Base-by-base conservation (phyloP, 1,140 invertebrate species). In the Ips nitidus region DNA sequence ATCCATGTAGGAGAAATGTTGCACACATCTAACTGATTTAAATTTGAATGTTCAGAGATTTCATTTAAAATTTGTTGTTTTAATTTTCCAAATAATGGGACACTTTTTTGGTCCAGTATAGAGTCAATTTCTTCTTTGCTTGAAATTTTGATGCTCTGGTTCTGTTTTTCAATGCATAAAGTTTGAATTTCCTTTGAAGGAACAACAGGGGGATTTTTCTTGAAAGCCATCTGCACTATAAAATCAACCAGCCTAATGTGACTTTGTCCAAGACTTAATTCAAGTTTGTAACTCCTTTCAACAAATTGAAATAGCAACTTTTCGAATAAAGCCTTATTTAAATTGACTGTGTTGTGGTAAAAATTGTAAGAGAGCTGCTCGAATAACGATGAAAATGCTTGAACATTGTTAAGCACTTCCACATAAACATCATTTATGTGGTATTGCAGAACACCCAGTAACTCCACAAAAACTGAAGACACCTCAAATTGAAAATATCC, bases 341-440 rank as follows among this genome's bases (percentile, higher is more conserved):
- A 41, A 3, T 65, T 47, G 4, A 36, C 6, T 43, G 42, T 36
- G 56, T 73, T 64, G 66, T 73, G 70, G 59, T 66, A 76, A 52
- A 75, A 60, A 50, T 75, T 62, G 59, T 73, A 76, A 41, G 75
- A 55, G n/a, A 73, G 69, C 50, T 74, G 70, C 73, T 79, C 77
- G 59, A 78, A 74, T 5, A 74, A 72, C 37, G 57, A 72, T 41
- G 52, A 66, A 70, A 77, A 74, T 37, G 56, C 36, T 40, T 58
- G 43, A 40, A 76, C 62, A 52, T 71, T 72, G 22, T 58, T 40
- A 60, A 53, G 43, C 5, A 76, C 68, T 58, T 73, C 40, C 2
- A 52, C 8, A 40, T 72, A 58, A 6, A 70, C 66, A 47, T 73
- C 60, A 53, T 73, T 55, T 69, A 72, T 70, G 42, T 65, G 63